Percentiles rank a stretch among this genome's conserved stretches.
Evolutionary conservation across 1,140 invertebrate genomes (phyloP).

Genomic region (Drosophila auraria): DNA sequence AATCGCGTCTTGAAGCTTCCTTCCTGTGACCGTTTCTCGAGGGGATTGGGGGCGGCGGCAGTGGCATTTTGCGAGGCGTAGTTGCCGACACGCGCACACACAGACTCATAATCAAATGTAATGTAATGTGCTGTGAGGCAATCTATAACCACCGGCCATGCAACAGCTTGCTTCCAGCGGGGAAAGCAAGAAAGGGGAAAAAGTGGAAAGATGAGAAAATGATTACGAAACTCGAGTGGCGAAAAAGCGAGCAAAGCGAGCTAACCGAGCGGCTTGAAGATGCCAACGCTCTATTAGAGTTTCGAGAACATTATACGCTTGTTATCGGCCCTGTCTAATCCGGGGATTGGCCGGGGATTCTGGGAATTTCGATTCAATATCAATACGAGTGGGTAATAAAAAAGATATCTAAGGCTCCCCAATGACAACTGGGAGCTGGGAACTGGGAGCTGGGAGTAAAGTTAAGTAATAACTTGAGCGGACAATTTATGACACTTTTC

Average conservation of each 20-base stretch:
- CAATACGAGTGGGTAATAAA: conserved; percentile 16
- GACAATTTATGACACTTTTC: conserved; percentile 5
- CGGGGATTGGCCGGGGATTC: conserved; percentile 29
- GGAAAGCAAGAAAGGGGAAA: neutral
- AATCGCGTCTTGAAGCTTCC: conserved; percentile 82
- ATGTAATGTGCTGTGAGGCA: conserved; percentile 77
- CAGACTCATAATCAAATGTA: conserved; percentile 76
- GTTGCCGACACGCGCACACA: conserved; percentile 56
- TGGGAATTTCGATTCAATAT: conserved; percentile 36
- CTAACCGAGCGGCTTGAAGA: conserved; percentile 26
- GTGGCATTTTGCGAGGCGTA: conserved; percentile 70
- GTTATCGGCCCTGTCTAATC: conserved; percentile 24
- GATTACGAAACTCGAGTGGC: conserved; percentile 63
- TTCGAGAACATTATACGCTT: conserved; percentile 24
- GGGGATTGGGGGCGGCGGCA: conserved; percentile 7
- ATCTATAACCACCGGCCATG: conserved; percentile 59
- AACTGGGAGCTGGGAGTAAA: neutral
- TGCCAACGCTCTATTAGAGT: conserved; percentile 21
- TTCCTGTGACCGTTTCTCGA: conserved; percentile 72
- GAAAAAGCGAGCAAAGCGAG: conserved; percentile 36
- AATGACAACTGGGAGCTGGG: neutral
- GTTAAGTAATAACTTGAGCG: conserved; percentile 18
- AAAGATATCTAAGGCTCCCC: neutral
- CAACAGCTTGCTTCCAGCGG: conserved; percentile 57
- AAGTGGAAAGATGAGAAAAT: conserved; percentile 47